phyloP scores from a whole-genome alignment of 2,797 vertebrate species.

The Pangasius krempfi region DNA sequence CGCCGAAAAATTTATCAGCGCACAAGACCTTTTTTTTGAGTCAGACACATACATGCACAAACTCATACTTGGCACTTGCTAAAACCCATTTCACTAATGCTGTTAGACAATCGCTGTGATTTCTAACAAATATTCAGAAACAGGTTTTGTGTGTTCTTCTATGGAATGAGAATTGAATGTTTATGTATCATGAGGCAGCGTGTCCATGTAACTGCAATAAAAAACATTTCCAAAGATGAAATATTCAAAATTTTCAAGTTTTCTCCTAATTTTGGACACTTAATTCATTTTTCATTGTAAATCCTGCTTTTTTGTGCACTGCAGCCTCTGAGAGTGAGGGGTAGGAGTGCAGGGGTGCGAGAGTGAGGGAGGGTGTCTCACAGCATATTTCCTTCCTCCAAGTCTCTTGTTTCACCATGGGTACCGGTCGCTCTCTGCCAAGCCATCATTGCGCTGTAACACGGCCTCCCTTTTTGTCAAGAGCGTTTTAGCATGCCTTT shows the following conservation, averaged over 20 bases:
- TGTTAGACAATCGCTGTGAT: constrained; percentile 46
- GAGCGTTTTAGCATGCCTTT: constrained; percentile 57
- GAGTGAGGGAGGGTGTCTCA: constrained; percentile 41
- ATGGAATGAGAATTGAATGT: constrained; percentile 36
- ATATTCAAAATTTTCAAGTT: constrained; percentile 41
- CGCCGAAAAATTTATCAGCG: constrained; percentile 18
- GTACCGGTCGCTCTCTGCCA: constrained; percentile 56
- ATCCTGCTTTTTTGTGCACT: constrained; percentile 58
- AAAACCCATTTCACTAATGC: constrained; percentile 47
- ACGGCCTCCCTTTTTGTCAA: constrained; percentile 56
- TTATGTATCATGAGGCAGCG: constrained; percentile 36
- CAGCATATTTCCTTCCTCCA: constrained; percentile 56
- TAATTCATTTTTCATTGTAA: constrained; percentile 62
- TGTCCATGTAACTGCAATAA: constrained; percentile 13
- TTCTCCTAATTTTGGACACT: constrained; percentile 47
- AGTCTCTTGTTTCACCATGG: constrained; percentile 55
- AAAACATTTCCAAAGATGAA: constrained; percentile 2
- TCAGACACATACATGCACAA: not conserved
- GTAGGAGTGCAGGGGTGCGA: constrained; percentile 13
- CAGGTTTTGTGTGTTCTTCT: constrained; percentile 21
- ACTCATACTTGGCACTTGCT: constrained; percentile 8
- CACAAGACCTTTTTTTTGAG: not conserved
- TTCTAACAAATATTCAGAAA: constrained; percentile 25
- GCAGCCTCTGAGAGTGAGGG: constrained; percentile 53
- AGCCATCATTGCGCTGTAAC: constrained; percentile 54